Percentiles rank a stretch among this genome's conserved stretches.
These are phyloP conservation scores for Gymnocephalus cernua DNA, from an alignment of 2,113 vertebrate genomes.

Conservation along the genomic window DNA sequence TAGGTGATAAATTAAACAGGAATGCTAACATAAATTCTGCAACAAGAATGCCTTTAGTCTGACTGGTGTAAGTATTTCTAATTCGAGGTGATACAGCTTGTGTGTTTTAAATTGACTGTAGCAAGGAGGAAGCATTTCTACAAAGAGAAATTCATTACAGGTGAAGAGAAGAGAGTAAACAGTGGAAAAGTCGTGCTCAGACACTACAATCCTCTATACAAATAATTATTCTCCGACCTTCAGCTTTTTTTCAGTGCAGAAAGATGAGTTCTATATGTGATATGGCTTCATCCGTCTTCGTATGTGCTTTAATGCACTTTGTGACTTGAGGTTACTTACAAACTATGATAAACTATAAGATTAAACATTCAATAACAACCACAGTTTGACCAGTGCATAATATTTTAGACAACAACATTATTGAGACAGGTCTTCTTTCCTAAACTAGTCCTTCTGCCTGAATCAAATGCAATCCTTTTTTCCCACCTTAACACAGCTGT, in stretches of 20 bases:
- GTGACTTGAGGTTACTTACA: neutral
- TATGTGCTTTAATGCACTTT: neutral
- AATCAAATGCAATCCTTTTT: no score
- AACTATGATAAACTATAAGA: neutral
- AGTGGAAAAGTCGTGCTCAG: neutral
- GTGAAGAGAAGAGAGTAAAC: conserved; percentile 10
- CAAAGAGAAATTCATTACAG: conserved; percentile 26
- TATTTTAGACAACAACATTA: neutral
- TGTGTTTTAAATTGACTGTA: conserved; percentile 3
- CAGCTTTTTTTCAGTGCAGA: neutral
- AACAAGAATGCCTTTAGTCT: neutral
- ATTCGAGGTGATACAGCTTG: conserved; percentile 4
- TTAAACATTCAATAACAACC: neutral
- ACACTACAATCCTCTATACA: neutral
- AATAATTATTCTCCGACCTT: conserved; percentile 10
- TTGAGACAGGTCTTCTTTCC: neutral
- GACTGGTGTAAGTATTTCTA: neutral
- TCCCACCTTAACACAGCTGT: neutral
- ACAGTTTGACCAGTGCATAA: neutral
- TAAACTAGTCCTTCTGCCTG: neutral
- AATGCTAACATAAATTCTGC: neutral
- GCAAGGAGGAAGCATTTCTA: conserved; percentile 6
- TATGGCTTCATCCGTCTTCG: neutral
- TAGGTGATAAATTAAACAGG: conserved; percentile 21
- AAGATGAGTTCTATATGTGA: neutral